Conservation (phyloP, 2,888 invertebrate genomes). For the Schizotus pectinicornis region DNA sequence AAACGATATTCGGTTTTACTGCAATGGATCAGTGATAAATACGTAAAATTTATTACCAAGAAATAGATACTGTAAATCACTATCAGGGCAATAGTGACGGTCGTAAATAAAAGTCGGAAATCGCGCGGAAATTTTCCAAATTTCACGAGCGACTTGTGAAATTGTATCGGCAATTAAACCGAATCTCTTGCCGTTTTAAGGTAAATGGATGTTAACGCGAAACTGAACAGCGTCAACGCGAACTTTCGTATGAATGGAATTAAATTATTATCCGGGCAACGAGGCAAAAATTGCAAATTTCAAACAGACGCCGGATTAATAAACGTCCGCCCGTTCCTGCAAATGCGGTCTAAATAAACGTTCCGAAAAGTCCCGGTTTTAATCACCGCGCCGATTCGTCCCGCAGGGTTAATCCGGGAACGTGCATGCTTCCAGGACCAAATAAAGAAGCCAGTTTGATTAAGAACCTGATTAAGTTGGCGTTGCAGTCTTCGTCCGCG, state of each 20-base stretch:
- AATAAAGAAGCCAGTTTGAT: neutral
- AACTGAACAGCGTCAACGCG: neutral
- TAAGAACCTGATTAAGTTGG: conserved; percentile 6
- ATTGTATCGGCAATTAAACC: conserved; percentile 3
- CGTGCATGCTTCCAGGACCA: neutral
- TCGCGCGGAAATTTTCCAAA: neutral
- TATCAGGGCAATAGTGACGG: too few species aligned
- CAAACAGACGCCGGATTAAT: neutral
- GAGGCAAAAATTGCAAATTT: neutral
- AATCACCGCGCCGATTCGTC: too few species aligned
- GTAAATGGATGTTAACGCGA: neutral
- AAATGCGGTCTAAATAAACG: too few species aligned
- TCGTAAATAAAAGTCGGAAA: neutral
- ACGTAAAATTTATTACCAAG: too few species aligned
- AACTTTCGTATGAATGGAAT: conserved; percentile 7
- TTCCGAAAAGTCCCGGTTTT: too few species aligned
- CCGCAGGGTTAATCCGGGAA: too few species aligned
- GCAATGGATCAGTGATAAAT: too few species aligned
- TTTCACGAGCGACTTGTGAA: conserved; percentile 1
- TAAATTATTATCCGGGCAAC: neutral
- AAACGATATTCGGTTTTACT: too few species aligned
- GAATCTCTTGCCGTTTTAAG: neutral
- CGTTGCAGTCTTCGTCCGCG: neutral
- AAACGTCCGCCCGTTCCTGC: too few species aligned
- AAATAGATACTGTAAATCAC: too few species aligned